These are phyloP conservation scores for Psilopogon haemacephalus DNA, from an alignment of 2,113 vertebrate genomes.

Conservation along the genomic window DNA sequence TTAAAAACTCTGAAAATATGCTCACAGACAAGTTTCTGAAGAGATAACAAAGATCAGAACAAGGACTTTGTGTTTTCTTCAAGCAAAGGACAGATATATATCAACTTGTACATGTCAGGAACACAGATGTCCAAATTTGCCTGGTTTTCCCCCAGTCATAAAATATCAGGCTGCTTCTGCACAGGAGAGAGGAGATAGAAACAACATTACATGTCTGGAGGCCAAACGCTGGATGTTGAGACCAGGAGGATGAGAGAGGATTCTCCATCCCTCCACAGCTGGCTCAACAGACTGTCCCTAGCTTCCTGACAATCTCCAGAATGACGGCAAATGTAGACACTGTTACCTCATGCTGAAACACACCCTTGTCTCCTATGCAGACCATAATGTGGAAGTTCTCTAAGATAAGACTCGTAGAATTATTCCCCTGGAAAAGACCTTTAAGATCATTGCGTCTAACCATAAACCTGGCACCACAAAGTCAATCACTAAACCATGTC, in stretches of 20 bases:
- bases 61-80: neutral
- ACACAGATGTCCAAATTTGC: neutral
- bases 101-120: accelerated
- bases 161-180: neutral
- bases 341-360: accelerated
- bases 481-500: neutral
- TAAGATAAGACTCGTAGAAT: neutral
- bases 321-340: neutral
- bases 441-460: neutral
- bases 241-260: neutral
- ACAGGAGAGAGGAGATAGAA: neutral
- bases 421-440: neutral
- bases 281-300: neutral
- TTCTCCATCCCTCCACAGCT: neutral
- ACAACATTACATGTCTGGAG: neutral
- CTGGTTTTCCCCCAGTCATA: neutral
- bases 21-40: neutral
- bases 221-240: neutral
- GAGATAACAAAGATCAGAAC: neutral
- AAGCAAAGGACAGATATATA: neutral
- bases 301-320: neutral
- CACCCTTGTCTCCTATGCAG: neutral
- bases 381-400: accelerated
- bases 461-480: neutral
- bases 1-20: neutral